A percentile compares a stretch with the other conserved stretches of the same genome.
These are phyloP conservation scores for Galeopsomyia nigrocyanea DNA, from an alignment of 2,888 invertebrate genomes.

Conservation along the genomic window DNA sequence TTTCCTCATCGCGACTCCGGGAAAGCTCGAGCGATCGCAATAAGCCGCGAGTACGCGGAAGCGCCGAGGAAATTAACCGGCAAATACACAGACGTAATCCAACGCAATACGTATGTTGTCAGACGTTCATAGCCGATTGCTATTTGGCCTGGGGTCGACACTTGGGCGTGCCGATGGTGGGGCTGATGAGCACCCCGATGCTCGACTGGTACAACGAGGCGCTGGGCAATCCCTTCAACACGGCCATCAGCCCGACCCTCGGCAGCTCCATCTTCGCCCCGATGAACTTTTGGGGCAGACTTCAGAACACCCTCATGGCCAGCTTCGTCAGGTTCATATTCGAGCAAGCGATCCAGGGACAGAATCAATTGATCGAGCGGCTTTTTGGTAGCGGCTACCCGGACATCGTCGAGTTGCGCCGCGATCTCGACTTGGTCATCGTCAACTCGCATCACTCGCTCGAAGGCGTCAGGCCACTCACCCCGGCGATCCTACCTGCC, in stretches of 20 bases:
- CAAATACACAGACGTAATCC: too few species aligned
- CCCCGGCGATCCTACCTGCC: conserved; percentile 71
- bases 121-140: not conserved
- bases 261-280: not conserved
- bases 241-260: not conserved
- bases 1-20: too few species aligned
- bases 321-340: not conserved
- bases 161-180: not conserved
- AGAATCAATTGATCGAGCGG: conserved; percentile 51
- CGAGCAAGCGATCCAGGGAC: conserved; percentile 42
- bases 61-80: too few species aligned
- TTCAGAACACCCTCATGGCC: not conserved
- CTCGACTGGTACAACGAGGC: not conserved
- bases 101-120: too few species aligned
- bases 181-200: not conserved
- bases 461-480: conserved; percentile 70
- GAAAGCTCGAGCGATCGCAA: too few species aligned
- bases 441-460: conserved; percentile 73
- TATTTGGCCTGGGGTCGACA: conserved; percentile 1
- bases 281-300: conserved; percentile 4
- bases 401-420: conserved; percentile 52
- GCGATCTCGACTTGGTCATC: conserved; percentile 65
- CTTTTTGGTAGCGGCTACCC: conserved; percentile 52
- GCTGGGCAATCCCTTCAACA: not conserved
- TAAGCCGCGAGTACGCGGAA: too few species aligned